Percentiles rank a stretch among this genome's conserved stretches.
Conservation (phyloP, 2,113 vertebrate genomes). For the Microcebus ravelobensis region DNA sequence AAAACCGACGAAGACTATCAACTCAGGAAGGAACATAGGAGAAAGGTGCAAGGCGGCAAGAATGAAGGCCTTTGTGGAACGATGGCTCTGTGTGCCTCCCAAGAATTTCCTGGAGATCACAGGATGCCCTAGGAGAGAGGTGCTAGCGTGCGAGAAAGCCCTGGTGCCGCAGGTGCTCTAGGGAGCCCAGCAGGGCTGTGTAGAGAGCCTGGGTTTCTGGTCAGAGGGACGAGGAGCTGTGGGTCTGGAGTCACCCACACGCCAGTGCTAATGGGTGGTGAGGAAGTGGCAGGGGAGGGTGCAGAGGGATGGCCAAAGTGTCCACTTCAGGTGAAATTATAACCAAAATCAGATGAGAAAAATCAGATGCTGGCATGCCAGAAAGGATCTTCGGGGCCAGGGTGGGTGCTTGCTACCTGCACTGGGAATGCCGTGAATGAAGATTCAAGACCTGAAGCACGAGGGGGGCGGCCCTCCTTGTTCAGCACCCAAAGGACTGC, state of each 20-base stretch:
- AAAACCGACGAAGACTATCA: not conserved
- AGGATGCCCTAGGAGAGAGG: not conserved
- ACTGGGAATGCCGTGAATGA: too few relatives aligned
- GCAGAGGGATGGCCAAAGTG: not conserved
- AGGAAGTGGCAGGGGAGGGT: not conserved
- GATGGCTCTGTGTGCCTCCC: not conserved
- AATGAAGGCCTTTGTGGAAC: not conserved
- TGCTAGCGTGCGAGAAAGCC: rapidly evolving
- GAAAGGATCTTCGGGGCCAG: not conserved
- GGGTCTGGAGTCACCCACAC: too few relatives aligned
- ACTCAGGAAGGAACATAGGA: not conserved
- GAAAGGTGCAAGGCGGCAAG: not conserved
- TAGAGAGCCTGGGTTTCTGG: not conserved
- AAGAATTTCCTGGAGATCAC: not conserved
- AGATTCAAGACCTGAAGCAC: not conserved
- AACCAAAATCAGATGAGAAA: not conserved
- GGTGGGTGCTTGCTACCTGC: not conserved
- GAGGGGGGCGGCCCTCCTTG: not conserved
- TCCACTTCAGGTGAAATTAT: not conserved
- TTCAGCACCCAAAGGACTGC: not conserved
- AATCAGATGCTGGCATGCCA: not conserved
- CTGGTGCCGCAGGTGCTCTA: not conserved
- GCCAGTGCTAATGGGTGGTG: not conserved
- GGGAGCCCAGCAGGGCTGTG: rapidly evolving
- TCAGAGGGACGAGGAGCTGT: not conserved